Evolutionary conservation across 2,113 vertebrate species (phyloP), one percentile per base, ranked within the genome.

Genomic region (Sprattus sprattus): DNA sequence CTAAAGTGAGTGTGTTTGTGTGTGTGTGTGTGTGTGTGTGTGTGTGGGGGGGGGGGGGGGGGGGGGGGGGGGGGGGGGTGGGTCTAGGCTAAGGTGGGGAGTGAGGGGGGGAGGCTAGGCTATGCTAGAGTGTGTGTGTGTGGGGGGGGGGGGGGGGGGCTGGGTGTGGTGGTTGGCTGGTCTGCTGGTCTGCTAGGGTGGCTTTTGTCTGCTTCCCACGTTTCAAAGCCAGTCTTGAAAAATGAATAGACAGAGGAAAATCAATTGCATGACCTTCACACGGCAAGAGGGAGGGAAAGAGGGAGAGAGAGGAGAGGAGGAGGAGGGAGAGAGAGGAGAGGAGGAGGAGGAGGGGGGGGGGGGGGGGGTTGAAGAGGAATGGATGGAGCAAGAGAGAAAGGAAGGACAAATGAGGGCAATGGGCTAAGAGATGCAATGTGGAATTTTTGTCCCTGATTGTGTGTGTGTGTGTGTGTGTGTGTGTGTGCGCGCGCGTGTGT

Each of bases 181-280:
- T 88, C 32, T 84, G 89, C 84, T 90, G 91, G 86, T 91, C 32
- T 84, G 89, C 84, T 90, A 91, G 86, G 91, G 90, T 94, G 93
- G 94, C 94, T 96, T 96, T 96, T 96, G 95, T 96, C 95, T 96
- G 95, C 95, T 95, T 96, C 93, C 94, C 95, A 95, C 95, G 95
- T 95, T 95, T 96, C 93, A 95, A 96, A 95, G 94, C 94, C 94
- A 94, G 94, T 94, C 94, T 94, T 95, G 94, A 96, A 96, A 95
- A 96, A 95, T 95, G 95, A 95, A 95, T 95, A 95, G 95, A 95
- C 94, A 95, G 94, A 95, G 92, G 92, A 95, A 96, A 96, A 95
- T 96, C 95, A 96, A 95, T 96, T 95, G 95, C 92, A 94, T 96
- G 95, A 96, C 95, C 95, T 96, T 96, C 95, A 95, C 93, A 94